A percentile compares a stretch with the other conserved stretches of the same genome.
Evolutionary conservation across 1,140 invertebrate species (phyloP).

Genomic region (Cotesia glomerata): DNA sequence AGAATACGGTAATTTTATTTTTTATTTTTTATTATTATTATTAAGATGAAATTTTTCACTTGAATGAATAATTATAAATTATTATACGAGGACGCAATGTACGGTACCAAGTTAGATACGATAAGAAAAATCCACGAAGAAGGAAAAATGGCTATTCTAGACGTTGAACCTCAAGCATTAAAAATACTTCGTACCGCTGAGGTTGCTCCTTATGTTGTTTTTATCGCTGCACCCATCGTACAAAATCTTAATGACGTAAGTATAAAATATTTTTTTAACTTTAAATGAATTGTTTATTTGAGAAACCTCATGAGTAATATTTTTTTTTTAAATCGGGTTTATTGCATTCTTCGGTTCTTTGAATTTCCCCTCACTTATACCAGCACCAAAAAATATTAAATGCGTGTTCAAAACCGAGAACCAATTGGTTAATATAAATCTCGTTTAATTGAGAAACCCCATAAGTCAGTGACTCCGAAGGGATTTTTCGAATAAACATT

Average conservation of each 20-base stretch:
- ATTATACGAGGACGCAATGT: constrained; percentile 95
- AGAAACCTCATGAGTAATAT: no score
- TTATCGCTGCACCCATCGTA: constrained; percentile 93
- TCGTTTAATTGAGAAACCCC: no score
- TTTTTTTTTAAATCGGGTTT: no score
- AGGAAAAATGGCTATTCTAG: constrained; percentile 95
- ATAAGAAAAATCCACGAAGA: constrained; percentile 95
- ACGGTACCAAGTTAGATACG: constrained; percentile 98
- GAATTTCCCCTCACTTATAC: no score
- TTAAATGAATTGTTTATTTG: no score
- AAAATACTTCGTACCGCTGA: constrained; percentile 95
- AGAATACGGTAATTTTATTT: constrained; percentile 82
- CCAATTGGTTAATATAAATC: no score
- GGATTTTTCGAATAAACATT: no score
- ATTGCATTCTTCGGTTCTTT: no score
- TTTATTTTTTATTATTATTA: neutral
- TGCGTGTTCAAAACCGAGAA: no score
- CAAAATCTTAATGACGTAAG: constrained; percentile 94
- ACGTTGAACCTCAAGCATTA: constrained; percentile 98
- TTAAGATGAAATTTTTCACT: neutral
- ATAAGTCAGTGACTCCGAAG: no score
- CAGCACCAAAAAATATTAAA: no score
- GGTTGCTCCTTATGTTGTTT: constrained; percentile 96
- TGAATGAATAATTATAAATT: constrained; percentile 3
- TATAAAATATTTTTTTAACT: constrained; percentile 42